phyloP scores from a whole-genome alignment of 2,113 vertebrate genomes.

The Elachura formosa region DNA sequence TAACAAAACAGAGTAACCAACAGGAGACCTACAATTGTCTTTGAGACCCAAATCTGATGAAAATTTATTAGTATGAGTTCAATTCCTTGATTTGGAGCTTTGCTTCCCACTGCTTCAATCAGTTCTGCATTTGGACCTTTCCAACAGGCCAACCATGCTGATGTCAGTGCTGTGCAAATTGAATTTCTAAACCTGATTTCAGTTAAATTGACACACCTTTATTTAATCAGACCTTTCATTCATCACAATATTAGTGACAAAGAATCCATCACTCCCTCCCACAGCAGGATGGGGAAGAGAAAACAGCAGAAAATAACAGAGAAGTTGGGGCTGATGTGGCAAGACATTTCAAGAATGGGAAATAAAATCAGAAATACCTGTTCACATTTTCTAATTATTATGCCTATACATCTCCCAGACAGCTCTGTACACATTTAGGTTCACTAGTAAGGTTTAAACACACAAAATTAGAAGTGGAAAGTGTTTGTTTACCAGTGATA shows the following conservation, averaged over 20 bases:
- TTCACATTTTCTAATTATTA: neutral
- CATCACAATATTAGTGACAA: neutral
- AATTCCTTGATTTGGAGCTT: neutral
- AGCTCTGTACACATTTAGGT: neutral
- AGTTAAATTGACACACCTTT: neutral
- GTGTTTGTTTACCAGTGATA: slow-evolving; percentile 86
- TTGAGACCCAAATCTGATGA: neutral
- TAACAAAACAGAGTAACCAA: neutral
- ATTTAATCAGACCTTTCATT: neutral
- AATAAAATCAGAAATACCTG: neutral
- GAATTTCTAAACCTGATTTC: neutral
- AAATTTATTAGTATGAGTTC: neutral
- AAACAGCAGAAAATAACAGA: neutral
- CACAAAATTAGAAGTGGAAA: neutral
- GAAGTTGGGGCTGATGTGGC: neutral
- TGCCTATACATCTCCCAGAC: neutral
- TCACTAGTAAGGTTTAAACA: neutral
- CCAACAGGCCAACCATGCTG: neutral
- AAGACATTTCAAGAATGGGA: neutral
- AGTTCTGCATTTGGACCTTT: neutral
- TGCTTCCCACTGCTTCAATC: neutral
- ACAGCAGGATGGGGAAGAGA: neutral
- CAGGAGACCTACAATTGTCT: neutral
- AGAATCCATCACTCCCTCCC: neutral
- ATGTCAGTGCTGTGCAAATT: neutral